Base-by-base conservation (phyloP, 2,113 vertebrate species). In the Pelusios castaneus region DNA sequence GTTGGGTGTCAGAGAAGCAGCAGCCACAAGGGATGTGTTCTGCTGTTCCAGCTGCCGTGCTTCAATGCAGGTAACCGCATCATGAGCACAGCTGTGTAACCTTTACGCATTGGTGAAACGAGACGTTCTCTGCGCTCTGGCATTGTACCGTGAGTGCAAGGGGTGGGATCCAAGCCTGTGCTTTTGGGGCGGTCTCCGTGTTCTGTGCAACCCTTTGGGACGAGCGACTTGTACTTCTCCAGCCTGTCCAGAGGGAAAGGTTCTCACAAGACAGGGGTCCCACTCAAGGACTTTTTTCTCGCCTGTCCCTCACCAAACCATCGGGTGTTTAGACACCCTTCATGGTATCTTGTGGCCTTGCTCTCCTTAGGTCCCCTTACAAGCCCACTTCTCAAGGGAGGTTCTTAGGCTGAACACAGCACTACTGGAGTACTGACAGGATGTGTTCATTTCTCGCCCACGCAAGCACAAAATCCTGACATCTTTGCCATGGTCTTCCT, bases 1-100 rank as follows among this genome's bases (percentile, higher is more conserved):
- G 63, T 55, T 88, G 80, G 86, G 43, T 67, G 51, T 29, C 80
- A 84, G 63, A 51, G 80, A 85, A 1, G 51, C 70, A 5, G 6
- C 56, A 29, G 80, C 91, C 10, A 3, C 77, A 54, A 93, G 85
- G 81, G 95, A 94, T 82, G 98, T 97, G 1, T 98, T 99, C 89
- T 94, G 97, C 90, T 99, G 99, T 94, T 89, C 70, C 17, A 94
- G 45, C 10, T 99, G 99, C 94, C 88, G 2, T 67, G 89, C 92
- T 0, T 82, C 87, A 45, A 73, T 98, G 95, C 96, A 98, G 98
- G 98, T 98, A 93, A 95, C 88, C 47, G 45, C 78, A 84, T 91
- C 1, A 2, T 3, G 8, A 38, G 56, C 85, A 6, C 1, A 9
- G 27, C 0, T 77, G 43, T 90, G 7, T 49, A 85, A 21, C 8